These are phyloP conservation scores for Parapsyche elsis DNA, from an alignment of 1,140 invertebrate species.

Conservation along the genomic window DNA sequence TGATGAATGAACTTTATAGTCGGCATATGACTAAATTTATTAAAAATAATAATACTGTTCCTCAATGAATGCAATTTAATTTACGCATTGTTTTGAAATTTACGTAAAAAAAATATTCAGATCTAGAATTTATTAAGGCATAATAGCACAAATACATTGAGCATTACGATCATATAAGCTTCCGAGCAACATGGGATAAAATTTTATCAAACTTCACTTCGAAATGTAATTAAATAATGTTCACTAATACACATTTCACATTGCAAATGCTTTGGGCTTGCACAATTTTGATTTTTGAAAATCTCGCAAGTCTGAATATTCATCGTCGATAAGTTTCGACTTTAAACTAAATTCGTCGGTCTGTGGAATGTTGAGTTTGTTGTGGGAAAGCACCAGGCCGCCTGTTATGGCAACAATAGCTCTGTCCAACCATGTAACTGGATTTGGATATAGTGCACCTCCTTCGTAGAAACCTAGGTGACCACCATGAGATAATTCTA, in stretches of 20 bases:
- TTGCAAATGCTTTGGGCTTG: slow-evolving; percentile 32
- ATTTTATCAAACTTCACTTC: not conserved
- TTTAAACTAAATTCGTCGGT: slow-evolving; percentile 42
- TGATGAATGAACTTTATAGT: no score
- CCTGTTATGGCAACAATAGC: slow-evolving; percentile 80
- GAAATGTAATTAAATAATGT: not conserved
- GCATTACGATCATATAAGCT: slow-evolving; percentile 4
- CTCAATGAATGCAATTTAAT: not conserved
- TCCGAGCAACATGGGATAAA: not conserved
- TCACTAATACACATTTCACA: slow-evolving; percentile 20
- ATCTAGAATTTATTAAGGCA: slow-evolving; percentile 27
- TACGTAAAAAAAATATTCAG: slow-evolving; percentile 6
- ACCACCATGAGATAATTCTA: slow-evolving; percentile 88
- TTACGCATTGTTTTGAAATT: not conserved
- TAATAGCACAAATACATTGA: slow-evolving; percentile 19
- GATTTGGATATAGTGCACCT: slow-evolving; percentile 83
- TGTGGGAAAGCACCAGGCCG: slow-evolving; percentile 72
- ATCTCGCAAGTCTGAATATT: slow-evolving; percentile 45
- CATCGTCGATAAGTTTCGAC: slow-evolving; percentile 42
- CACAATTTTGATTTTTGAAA: slow-evolving; percentile 30
- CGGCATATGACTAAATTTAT: not conserved
- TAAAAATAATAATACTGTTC: slow-evolving; percentile 20
- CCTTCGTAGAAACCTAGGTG: slow-evolving; percentile 95
- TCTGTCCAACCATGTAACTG: slow-evolving; percentile 91
- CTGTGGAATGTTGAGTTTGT: slow-evolving; percentile 58